Base-by-base conservation (phyloP, 2,797 vertebrate species). In the Epinephelus coioides region DNA sequence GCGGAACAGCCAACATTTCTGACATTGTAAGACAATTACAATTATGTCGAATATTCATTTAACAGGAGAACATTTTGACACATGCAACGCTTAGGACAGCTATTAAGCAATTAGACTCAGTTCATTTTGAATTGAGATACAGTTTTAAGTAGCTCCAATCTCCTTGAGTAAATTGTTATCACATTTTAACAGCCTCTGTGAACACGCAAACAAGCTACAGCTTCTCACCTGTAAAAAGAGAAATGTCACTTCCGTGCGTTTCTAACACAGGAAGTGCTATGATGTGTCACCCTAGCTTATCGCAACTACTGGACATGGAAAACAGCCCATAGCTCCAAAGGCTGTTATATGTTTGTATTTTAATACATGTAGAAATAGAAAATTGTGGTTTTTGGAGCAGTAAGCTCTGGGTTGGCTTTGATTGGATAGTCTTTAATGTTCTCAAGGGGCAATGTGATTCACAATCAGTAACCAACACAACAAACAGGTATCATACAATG, bases 51-150 rank as follows among this genome's bases (percentile, higher is more conserved):
- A 49, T 77, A 81, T 84, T 61, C 2, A 43, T 86, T 73, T 54
- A 49, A 53, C 15, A 34, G 10, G 21, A 46, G 47, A 70, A 54
- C 17, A 43, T 83, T 89, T 83, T 74, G 63, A 82, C 78, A 73
- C 46, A 51, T 53, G 3, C 5, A 66, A 62, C 73, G 50, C 23
- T 73, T 49, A n/a, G 12, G 13, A 46, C 53, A 73, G 43, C 53
- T 66, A 71, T 73, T 69, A 46, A 61, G 73, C 55, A 77, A 85
- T 86, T 82, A 65, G 44, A 63, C 27, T 54, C 23, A n/a, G 34
- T 75, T 78, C 59, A 68, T 81, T 86, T 74, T 73, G 78, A 43
- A 75, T 68, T 63, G 7, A 38, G 53, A 69, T 62, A 49, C 44
- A 69, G 56, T 12, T 74, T 38, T 53, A 10, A 40, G 61, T 49